Percentiles rank a stretch among this genome's conserved stretches.
Evolutionary conservation across 2,888 invertebrate genomes (phyloP).

Genomic region (Criorhina ranunculi): DNA sequence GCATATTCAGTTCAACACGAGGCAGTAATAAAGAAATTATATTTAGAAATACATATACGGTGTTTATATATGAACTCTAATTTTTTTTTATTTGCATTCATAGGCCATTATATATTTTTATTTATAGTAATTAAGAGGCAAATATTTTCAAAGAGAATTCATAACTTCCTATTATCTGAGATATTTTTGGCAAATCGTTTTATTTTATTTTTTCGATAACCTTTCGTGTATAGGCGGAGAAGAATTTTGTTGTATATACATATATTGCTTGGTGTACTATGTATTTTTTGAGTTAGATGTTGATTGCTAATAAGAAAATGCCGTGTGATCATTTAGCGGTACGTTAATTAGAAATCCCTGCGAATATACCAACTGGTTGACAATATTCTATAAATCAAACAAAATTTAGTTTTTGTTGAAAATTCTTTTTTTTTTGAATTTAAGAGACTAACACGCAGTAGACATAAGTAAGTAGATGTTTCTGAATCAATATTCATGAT

Average conservation of each 20-base stretch:
- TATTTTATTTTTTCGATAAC: constrained; percentile 35
- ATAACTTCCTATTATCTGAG: constrained; percentile 26
- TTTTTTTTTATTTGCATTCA: constrained; percentile 4
- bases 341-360: constrained; percentile 79
- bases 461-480: background rate
- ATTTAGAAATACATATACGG: constrained; percentile 1
- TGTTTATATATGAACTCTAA: background rate
- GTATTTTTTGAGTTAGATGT: constrained; percentile 48
- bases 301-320: constrained; percentile 79
- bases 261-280: background rate
- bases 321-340: constrained; percentile 83
- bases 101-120: constrained; percentile 12
- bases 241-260: constrained; percentile 3
- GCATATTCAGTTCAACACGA: constrained; percentile 19
- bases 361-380: constrained; percentile 52
- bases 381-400: constrained; percentile 32
- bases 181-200: constrained; percentile 25
- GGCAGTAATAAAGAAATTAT: constrained; percentile 21
- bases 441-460: background rate
- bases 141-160: constrained; percentile 16
- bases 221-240: background rate
- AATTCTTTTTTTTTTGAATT: constrained; percentile 1
- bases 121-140: constrained; percentile 23
- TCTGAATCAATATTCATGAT: constrained; percentile 24
- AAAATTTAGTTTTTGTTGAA: background rate